Base-by-base conservation (phyloP, 1,140 invertebrate species). In the Melanaphis sacchari region DNA sequence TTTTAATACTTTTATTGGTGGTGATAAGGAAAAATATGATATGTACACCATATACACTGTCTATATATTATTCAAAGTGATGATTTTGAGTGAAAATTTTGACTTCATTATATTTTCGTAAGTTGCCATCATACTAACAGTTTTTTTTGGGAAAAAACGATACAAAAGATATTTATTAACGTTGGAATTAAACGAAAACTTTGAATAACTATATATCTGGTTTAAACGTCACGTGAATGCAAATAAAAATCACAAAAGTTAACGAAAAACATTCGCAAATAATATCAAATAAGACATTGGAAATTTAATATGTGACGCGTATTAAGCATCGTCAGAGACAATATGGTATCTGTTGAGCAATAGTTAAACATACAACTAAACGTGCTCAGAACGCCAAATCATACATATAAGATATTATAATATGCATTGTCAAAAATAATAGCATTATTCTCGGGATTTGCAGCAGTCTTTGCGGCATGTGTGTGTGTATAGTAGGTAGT, bases 361-460 rank as follows among this genome's bases (percentile, higher is more conserved):
- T 46, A 87, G 22, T 41, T 87, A 76, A 76, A 76, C 59, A 76
- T 18, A n/a, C n/a, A n/a, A 89, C n/a, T 15, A 38, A 38, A 89
- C 87, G 87, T 89, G 87, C 18, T 89, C 31, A 31, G 85, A 88
- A 88, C 21, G 15, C n/a, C 18, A 89, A 52, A 11, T 85, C 41
- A 26, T n/a, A 43, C 38, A 11, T 21, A 84, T 84, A 84, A 41
- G 22, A 84, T 41, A 46, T 41, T 41, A 40, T 31, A 11, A 24
- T 15, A 38, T 9, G n/a, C 24, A 36, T 89, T 52, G 87, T 89
- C 85, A 36, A 88, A 49, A 88, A 49, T n/a, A 89, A 89, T 24
- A 36, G 36, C 46, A 89, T 89, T 49, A 41, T 89, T 52, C 46
- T 89, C 49, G 8, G 87, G 87, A 89, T 52, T 52, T 52, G 87